Conservation (phyloP, 2,797 vertebrate genomes). For the Lagorchestes hirsutus region DNA sequence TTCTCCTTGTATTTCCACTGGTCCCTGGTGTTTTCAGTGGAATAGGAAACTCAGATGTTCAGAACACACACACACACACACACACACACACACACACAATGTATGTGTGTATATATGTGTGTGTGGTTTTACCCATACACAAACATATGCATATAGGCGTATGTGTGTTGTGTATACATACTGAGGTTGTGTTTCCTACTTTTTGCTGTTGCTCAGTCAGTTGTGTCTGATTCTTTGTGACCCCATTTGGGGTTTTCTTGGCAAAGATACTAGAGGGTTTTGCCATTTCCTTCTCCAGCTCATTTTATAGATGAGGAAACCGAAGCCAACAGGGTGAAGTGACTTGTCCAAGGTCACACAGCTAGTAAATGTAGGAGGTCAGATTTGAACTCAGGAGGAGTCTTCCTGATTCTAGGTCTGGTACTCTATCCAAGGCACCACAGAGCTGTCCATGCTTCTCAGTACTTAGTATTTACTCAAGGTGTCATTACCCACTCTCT, state of each 20-base stretch:
- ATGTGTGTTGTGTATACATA: not conserved
- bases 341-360: not conserved
- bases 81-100: not conserved
- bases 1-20: not conserved
- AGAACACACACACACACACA: not conserved
- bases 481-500: not conserved
- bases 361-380: not conserved
- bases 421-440: not conserved
- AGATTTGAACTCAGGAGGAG: not conserved
- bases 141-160: no score
- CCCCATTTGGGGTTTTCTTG: not conserved
- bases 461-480: not conserved
- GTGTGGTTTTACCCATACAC: no score
- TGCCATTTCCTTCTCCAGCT: not conserved
- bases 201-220: not conserved
- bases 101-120: no score
- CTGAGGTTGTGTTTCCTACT: not conserved
- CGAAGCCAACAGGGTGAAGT: not conserved
- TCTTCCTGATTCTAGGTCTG: not conserved
- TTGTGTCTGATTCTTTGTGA: not conserved
- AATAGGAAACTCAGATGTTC: not conserved
- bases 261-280: not conserved
- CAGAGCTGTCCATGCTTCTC: not conserved
- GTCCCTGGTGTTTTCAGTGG: not conserved
- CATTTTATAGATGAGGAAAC: not conserved